Evolutionary conservation across 2,113 vertebrate genomes (phyloP), one percentile per base, ranked within the genome.

Genomic region (Gasterosteus nipponicus): DNA sequence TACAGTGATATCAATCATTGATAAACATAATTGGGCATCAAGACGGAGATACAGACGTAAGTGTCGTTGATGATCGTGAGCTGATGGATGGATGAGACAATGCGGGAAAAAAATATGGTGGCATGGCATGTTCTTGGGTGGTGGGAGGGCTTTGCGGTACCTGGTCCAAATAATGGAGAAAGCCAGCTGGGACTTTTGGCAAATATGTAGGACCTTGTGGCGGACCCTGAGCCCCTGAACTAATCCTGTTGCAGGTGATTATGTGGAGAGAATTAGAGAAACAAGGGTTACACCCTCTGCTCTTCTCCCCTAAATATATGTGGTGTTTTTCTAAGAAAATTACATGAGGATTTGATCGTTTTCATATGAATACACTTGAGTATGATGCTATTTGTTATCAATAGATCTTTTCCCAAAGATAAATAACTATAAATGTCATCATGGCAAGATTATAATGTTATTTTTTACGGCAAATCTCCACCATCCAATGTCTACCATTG

Each of bases 181-280:
- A 81, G 87, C 84, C 89, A 87, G 85, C 81, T 93, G 84, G 91
- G 81, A 77, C 78, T 83, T 89, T 92, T 92, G 89, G 91, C 92
- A 93, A 92, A 86, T 58, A 42, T 92, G 91, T 78, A 92, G 90
- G 76, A 87, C 77, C 31, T 79, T 83, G 59, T 80, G 86, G 86
- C 86, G 89, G 92, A 86, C 86, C 19, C 71, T 84, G 77, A 93
- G 76, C 69, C 85, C 69, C 71, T n/a, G 65, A 80, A 75, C 65
- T 84, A 89, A 94, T 91, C 86, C 78, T 91, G 58, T 77, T 92
- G 86, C 86, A 85, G 83, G 76, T 77, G 92, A 78, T 92, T 92
- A 89, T 84, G 77, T 64, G 75, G 81, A 69, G 77, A 77, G 82
- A 89, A 85, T 90, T 82, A 81, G 66, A 89, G 77, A 73, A 87